These are phyloP conservation scores for Phalera bucephala DNA, from an alignment of 2,888 invertebrate genomes.

Conservation along the genomic window DNA sequence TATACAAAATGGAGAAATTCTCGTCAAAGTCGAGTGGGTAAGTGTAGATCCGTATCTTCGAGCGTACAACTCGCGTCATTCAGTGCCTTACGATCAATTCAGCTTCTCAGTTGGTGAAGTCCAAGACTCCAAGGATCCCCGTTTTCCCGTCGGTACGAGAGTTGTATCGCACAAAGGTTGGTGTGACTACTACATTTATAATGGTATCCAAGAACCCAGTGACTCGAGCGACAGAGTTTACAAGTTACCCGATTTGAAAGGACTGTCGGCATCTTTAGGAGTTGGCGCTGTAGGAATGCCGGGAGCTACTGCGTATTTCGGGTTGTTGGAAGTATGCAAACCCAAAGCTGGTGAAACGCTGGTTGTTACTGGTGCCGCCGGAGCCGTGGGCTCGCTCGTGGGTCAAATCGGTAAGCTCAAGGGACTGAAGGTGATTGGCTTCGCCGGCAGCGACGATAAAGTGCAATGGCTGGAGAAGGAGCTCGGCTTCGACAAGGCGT, in stretches of 20 bases:
- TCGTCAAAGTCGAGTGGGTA: constrained; percentile 47
- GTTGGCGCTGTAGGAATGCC: constrained; percentile 87
- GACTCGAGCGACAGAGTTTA: constrained; percentile 31
- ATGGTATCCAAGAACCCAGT: constrained; percentile 20
- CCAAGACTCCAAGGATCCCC: constrained; percentile 82
- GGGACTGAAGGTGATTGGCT: constrained; percentile 85
- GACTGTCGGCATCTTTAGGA: constrained; percentile 78
- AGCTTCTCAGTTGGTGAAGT: constrained; percentile 61
- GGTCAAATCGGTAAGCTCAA: constrained; percentile 90
- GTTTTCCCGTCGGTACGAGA: constrained; percentile 83
- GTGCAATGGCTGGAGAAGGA: constrained; percentile 78
- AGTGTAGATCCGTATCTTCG: constrained; percentile 48
- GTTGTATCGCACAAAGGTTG: constrained; percentile 78
- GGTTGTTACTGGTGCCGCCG: constrained; percentile 88
- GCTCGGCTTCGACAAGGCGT: constrained; percentile 86
- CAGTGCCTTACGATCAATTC: constrained; percentile 49
- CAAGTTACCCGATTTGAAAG: constrained; percentile 80
- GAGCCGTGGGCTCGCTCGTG: constrained; percentile 88
- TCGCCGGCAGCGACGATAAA: constrained; percentile 65
- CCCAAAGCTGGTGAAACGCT: constrained; percentile 88
- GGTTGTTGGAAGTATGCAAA: constrained; percentile 86
- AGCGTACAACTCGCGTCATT: constrained; percentile 25
- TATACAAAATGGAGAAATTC: constrained; percentile 51
- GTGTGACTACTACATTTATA: constrained; percentile 31
- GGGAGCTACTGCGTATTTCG: constrained; percentile 89